Conservation (phyloP, 2,797 vertebrate species). For the Lates japonicus region DNA sequence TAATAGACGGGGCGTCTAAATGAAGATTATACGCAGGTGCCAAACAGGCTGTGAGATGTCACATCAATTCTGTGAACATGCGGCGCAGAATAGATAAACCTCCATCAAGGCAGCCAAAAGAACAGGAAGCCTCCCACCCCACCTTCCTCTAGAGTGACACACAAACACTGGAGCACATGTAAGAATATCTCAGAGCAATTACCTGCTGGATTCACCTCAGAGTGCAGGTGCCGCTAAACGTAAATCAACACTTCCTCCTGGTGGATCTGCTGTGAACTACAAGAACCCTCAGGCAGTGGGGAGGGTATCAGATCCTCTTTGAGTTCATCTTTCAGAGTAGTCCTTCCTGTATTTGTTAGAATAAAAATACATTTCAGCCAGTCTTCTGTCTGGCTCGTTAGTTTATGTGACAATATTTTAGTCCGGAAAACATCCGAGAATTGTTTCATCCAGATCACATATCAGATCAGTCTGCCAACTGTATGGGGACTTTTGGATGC, state of each 20-base stretch:
- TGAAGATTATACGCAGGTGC: constrained; percentile 53
- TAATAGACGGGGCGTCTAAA: constrained; percentile 50
- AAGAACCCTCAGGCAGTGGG: constrained; percentile 3
- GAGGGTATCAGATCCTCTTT: neutral
- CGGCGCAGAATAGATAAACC: constrained; percentile 65
- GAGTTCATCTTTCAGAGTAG: too few relatives aligned
- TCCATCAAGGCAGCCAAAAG: constrained; percentile 63
- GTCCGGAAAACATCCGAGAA: neutral
- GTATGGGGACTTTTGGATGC: neutral
- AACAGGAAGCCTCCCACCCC: constrained; percentile 50
- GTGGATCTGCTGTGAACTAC: constrained; percentile 74
- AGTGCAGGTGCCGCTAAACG: constrained; percentile 23
- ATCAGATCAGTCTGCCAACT: neutral
- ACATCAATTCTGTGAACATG: constrained; percentile 45
- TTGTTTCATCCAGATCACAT: neutral
- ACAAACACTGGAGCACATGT: constrained; percentile 43
- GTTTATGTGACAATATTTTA: neutral
- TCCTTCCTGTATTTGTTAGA: neutral
- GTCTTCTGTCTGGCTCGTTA: neutral
- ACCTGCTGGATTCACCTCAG: constrained; percentile 53
- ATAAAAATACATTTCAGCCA: neutral
- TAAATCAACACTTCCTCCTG: constrained; percentile 83
- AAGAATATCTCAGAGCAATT: constrained; percentile 66
- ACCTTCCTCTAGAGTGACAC: constrained; percentile 20
- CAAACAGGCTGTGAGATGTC: constrained; percentile 56